Conservation (phyloP, 2,888 invertebrate species). For the Campoplex capitator region DNA sequence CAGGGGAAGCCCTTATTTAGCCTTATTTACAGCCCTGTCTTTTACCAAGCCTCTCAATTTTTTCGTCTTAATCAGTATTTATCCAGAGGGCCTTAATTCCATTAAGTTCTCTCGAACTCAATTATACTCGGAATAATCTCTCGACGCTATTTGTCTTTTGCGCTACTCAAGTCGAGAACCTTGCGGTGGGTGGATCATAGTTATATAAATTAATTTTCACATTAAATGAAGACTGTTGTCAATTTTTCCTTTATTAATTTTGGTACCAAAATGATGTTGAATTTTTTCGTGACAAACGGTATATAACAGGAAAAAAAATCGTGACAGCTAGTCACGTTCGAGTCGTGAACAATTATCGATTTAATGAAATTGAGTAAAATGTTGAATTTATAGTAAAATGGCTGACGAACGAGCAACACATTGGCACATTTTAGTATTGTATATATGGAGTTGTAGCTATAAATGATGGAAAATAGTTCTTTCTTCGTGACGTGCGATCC, state of each 20-base stretch:
- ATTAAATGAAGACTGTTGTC: neutral
- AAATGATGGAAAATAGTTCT: conserved; percentile 43
- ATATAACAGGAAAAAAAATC: neutral
- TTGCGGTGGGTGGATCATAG: neutral
- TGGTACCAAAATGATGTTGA: neutral
- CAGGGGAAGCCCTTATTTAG: conserved; percentile 61
- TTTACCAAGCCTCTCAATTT: conserved; percentile 75
- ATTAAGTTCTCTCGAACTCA: conserved; percentile 74
- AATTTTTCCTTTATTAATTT: neutral
- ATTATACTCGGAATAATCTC: conserved; percentile 76
- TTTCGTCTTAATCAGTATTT: conserved; percentile 75
- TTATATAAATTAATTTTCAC: neutral
- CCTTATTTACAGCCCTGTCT: conserved; percentile 75
- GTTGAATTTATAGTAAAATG: conserved; percentile 1
- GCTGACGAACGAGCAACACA: conserved; percentile 45
- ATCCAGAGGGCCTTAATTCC: conserved; percentile 71
- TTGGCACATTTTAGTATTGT: conserved; percentile 14
- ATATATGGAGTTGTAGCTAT: conserved; percentile 19
- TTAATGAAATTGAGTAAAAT: neutral
- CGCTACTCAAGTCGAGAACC: neutral
- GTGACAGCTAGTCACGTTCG: neutral
- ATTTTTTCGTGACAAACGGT: neutral
- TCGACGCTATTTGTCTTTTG: conserved; percentile 17
- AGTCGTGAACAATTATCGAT: neutral
- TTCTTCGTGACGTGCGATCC: conserved; percentile 61